Conservation (phyloP, 2,113 vertebrate species). For the Sylvia atricapilla region DNA sequence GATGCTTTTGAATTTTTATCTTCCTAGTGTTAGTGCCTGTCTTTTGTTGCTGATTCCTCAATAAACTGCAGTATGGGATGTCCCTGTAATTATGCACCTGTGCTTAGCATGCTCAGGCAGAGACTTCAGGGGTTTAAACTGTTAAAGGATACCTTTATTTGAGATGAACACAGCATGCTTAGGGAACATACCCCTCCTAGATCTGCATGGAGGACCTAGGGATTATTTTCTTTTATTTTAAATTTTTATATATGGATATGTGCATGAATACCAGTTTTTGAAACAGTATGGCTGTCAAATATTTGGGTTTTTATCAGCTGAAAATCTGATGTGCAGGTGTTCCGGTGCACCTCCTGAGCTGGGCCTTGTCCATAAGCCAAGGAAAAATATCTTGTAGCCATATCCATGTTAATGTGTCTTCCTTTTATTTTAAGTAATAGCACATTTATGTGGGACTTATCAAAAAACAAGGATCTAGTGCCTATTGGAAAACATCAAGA, state of each 20-base stretch:
- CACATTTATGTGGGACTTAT: neutral
- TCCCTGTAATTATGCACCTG: neutral
- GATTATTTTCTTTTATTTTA: neutral
- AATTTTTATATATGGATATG: neutral
- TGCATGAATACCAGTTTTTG: neutral
- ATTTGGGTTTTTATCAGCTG: neutral
- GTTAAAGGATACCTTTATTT: neutral
- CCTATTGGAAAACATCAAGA: neutral
- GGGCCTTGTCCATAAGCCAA: neutral
- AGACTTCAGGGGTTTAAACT: neutral
- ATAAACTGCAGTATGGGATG: neutral
- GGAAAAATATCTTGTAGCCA: neutral
- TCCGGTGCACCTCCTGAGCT: neutral
- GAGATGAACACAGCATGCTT: neutral
- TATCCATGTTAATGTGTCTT: neutral
- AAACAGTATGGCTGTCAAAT: neutral
- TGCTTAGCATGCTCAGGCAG: neutral
- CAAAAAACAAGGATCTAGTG: neutral
- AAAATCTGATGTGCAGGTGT: rapidly evolving
- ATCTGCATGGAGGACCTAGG: neutral
- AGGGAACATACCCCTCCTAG: neutral
- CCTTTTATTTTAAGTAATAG: neutral
- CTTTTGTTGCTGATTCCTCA: neutral
- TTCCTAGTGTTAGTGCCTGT: neutral
- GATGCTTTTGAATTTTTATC: neutral